Evolutionary conservation across 2,888 invertebrate species (phyloP), one percentile per base, ranked within the genome.

Genomic region (Halocaridina rubra): DNA sequence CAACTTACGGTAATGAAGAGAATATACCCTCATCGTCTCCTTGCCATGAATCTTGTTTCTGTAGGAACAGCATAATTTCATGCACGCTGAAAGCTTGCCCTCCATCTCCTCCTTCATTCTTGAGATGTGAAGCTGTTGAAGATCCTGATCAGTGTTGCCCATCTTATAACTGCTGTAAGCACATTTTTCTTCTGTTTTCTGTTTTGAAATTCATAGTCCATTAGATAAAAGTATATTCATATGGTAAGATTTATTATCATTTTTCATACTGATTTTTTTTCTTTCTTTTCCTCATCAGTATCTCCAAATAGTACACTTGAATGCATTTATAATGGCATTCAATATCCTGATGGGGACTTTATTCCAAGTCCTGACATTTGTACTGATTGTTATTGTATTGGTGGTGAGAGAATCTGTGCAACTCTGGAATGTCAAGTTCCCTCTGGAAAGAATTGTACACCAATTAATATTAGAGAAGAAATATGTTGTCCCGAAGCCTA

Each of bases 331-430:
- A 76, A 88, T 33, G 88, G 85, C 8, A 72, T 78, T 29, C 81
- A 82, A 16, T 89, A 88, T 33, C 5, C 57, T 2, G 78, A 87
- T 32, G 84, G 81, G 2, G 85, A 88, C 7, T 32, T 81, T 16
- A 81, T 89, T 32, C 88, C 87, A 0, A 84, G 81, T 19, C 67
- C 27, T 13, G 85, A 88, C 64, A 75, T 85, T n/a, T 89, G 89
- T 80, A 77, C 79, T 5, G 85, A 85, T 22, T 88, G 88, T 46
- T 76, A 81, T 32, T 88, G 88, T 79, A 27, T 76, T 7, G 33
- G 75, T 72, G 86, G 85, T 8, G 76, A 85, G 67, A 78, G 86
- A 22, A 72, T 81, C 10, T 88, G 88, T 71, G 88, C 88, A 7
- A 72, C 39, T 2, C 29, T 79, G 10, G 85, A 86, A 22, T 88